Conservation (phyloP, 1,140 invertebrate species). For the Lordiphosa stackelbergi region DNA sequence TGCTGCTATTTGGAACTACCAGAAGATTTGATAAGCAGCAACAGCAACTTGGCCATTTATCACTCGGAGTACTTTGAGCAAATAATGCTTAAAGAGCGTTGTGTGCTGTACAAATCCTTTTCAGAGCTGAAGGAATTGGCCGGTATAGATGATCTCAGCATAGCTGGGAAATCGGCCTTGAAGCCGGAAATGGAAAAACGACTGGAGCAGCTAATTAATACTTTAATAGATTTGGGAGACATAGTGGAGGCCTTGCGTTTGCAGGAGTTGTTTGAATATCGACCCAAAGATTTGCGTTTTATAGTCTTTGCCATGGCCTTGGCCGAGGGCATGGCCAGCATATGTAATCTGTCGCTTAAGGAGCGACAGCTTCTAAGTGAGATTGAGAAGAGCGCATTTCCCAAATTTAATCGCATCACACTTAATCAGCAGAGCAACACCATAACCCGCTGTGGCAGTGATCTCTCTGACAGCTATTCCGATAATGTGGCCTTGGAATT, state of each 20-base stretch:
- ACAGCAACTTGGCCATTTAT: constrained; percentile 37
- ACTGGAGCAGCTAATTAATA: constrained; percentile 60
- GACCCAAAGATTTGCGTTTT: constrained; percentile 77
- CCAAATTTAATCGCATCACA: constrained; percentile 67
- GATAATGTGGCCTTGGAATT: constrained; percentile 57
- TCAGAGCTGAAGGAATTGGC: constrained; percentile 71
- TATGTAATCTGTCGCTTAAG: constrained; percentile 61
- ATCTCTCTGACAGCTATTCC: constrained; percentile 62
- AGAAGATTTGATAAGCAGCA: constrained; percentile 3
- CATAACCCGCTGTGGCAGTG: constrained; percentile 44
- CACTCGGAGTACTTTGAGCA: constrained; percentile 75
- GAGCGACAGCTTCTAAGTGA: constrained; percentile 64
- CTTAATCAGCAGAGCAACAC: constrained; percentile 48
- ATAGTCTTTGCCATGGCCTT: constrained; percentile 78
- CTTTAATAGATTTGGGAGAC: constrained; percentile 73
- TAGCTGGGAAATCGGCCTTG: constrained; percentile 39
- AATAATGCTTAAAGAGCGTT: constrained; percentile 69
- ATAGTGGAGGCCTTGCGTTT: constrained; percentile 77
- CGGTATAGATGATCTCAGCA: constrained; percentile 70
- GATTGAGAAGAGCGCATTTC: constrained; percentile 65
- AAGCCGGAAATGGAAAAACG: constrained; percentile 43
- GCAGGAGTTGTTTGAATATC: constrained; percentile 77
- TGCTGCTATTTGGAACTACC: constrained; percentile 56
- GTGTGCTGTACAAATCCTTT: constrained; percentile 72
- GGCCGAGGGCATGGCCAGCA: constrained; percentile 77